A percentile compares a stretch with the other conserved stretches of the same genome.
Conservation (phyloP, 2,797 vertebrate genomes). For the Yasuhikotakia modesta region DNA sequence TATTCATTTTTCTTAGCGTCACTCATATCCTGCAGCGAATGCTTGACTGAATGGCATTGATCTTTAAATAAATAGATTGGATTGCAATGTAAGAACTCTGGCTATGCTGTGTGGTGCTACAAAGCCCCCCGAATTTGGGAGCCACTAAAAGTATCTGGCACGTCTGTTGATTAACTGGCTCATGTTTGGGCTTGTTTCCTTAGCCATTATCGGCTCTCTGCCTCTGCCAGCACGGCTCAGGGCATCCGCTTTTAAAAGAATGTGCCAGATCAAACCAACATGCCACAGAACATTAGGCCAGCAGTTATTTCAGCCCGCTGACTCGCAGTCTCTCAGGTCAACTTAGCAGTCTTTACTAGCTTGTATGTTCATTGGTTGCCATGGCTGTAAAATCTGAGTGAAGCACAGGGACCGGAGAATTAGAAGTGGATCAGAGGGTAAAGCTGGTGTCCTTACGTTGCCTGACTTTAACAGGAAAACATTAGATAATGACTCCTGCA, state of each 20-base stretch:
- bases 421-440: conserved; percentile 67
- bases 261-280: conserved; percentile 68
- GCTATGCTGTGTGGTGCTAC: conserved; percentile 32
- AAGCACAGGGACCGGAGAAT: conserved; percentile 58
- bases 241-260: conserved; percentile 67
- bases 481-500: conserved; percentile 46
- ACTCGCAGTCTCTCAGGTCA: conserved; percentile 54
- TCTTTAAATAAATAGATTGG: conserved; percentile 53
- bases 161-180: conserved; percentile 36
- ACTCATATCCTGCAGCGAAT: conserved; percentile 25
- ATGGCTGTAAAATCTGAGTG: conserved; percentile 64
- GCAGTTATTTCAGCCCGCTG: conserved; percentile 21
- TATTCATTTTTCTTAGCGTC: conserved; percentile 9
- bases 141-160: conserved; percentile 33
- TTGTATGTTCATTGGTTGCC: conserved; percentile 71
- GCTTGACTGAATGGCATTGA: conserved; percentile 43
- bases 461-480: conserved; percentile 58
- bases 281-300: conserved; percentile 67
- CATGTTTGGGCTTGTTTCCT: conserved; percentile 30
- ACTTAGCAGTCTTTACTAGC: conserved; percentile 61
- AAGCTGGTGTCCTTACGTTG: conserved; percentile 61
- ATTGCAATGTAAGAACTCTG: conserved; percentile 49
- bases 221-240: conserved; percentile 61
- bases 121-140: conserved; percentile 25
- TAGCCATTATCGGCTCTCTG: conserved; percentile 72